Evolutionary conservation across 1,140 invertebrate genomes (phyloP), one percentile per base, ranked within the genome.

Genomic region (Cotesia glomerata): DNA sequence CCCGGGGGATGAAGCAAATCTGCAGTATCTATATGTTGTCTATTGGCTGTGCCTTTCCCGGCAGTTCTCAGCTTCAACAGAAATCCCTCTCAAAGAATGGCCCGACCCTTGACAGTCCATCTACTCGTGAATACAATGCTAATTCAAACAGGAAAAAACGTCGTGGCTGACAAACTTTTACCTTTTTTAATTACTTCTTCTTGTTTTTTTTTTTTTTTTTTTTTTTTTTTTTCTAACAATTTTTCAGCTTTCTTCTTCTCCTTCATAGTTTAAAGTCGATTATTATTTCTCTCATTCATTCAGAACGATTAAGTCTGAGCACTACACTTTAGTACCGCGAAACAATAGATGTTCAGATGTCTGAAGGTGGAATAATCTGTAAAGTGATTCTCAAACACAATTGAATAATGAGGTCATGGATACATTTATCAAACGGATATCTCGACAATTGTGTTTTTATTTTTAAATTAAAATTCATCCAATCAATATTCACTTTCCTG

Each of bases 51-150:
- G 3, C 39, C 39, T 39, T 39, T 39, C 18, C 62, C 62, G 62
- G 34, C 62, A 16, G 62, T 35, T n/a, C 62, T 35, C 62, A 45
- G 62, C 35, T 14, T 64, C 5, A n/a, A 61, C 34, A 13, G 5
- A 14, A 18, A n/a, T 65, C 39, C 39, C 34, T 18, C 39, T 16
- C 3, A 16, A 65, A 26, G 16, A 65, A 65, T 65, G 63, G 14
- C 36, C 36, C 39, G 39, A 65, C 35, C 63, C 63, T 65, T 65
- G 39, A 32, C 4, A 51, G 63, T 32, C 7, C 39, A 49, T 35
- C 63, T 35, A 65, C 45, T 65, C 63, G 39, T 51, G 39, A 65
- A 65, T 49, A 65, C 18, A 26, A 65, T 39, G 39, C 16, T 65
- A 51, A 65, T 59, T 59, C 26, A 34, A 32, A 59, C 7, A 59